Evolutionary conservation across 23 tunicate genomes (phyloP), one percentile per base, ranked within the genome.

Genomic region (Styela plicata): DNA sequence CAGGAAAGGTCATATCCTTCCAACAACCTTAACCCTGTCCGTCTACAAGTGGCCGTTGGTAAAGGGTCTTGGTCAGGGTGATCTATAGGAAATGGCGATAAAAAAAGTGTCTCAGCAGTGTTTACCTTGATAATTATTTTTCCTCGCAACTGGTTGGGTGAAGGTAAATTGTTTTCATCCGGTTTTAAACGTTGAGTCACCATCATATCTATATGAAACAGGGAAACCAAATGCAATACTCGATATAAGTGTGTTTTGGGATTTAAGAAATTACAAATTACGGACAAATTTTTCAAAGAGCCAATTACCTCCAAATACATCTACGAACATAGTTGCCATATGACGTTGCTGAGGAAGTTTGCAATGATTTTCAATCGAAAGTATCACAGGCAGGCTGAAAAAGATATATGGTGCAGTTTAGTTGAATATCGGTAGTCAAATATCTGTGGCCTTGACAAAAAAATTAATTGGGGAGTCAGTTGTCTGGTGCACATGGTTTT

Each of bases 301-400:
- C n/a, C n/a, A n/a, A n/a, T 44, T 13, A 91, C 97, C 90, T 80
- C 83, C 82, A 82, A 93, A 93, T 1, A 93, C 76, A 64, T 93
- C 98, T 2, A 67, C 65, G 63, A 93, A 93, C 85, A 64, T 88
- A 22, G 98, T 85, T 19, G 98, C 98, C 98, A 93, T 93, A 69
- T 85, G 89, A 0, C 93, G 57, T 77, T 93, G 98, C 66, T 93
- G 98, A n/a, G 85, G 86, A 7, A 93, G 68, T 23, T 79, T 80
- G 53, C 98, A 93, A 80, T 93, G 98, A 74, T 93, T 93, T 82
- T 93, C 98, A 64, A 93, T 93, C 24, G 98, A 93, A 32, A 93
- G 70, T n/a, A 93, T 81, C 1, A 93, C 93, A 35, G 98, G 98
- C 24, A 93, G 83, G 44, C 97, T 91, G 87, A 7, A 70, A 86